phyloP scores from a whole-genome alignment of 2,113 vertebrate species.

The Ranitomeya imitator region DNA sequence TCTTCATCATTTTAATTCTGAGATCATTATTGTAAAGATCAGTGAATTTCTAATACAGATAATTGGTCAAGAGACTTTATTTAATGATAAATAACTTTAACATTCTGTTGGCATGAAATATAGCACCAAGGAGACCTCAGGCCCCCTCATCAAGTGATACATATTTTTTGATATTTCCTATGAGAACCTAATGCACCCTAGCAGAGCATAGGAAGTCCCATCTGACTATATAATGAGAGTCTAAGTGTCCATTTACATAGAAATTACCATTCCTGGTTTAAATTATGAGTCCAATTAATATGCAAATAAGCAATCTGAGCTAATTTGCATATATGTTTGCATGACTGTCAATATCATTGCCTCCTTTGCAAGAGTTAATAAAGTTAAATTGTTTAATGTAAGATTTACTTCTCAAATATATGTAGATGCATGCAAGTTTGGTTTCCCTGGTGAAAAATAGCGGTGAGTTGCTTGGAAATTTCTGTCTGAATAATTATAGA shows the following conservation, averaged over 20 bases:
- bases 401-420: constrained; percentile 11
- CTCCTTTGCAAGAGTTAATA: constrained; percentile 49
- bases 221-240: constrained; percentile 46
- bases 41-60: not conserved
- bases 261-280: constrained; percentile 39
- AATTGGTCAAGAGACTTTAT: constrained; percentile 22
- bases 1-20: not conserved
- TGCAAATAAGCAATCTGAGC: constrained; percentile 36
- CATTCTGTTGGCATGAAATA: constrained; percentile 13
- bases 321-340: constrained; percentile 48
- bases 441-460: constrained; percentile 15
- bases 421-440: constrained; percentile 10
- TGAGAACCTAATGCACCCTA: constrained; percentile 34
- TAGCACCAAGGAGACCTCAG: constrained; percentile 1
- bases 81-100: constrained; percentile 35
- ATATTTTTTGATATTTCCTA: constrained; percentile 44
- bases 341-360: constrained; percentile 32
- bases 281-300: constrained; percentile 51
- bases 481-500: not conserved
- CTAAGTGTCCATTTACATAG: constrained; percentile 51
- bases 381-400: constrained; percentile 42
- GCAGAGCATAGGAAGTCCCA: constrained; percentile 35
- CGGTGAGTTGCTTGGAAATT: not conserved
- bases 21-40: not conserved
- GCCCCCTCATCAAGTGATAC: constrained; percentile 13